Evolutionary conservation across 1,140 invertebrate genomes (phyloP).

Genomic region (Sogatella furcifera): DNA sequence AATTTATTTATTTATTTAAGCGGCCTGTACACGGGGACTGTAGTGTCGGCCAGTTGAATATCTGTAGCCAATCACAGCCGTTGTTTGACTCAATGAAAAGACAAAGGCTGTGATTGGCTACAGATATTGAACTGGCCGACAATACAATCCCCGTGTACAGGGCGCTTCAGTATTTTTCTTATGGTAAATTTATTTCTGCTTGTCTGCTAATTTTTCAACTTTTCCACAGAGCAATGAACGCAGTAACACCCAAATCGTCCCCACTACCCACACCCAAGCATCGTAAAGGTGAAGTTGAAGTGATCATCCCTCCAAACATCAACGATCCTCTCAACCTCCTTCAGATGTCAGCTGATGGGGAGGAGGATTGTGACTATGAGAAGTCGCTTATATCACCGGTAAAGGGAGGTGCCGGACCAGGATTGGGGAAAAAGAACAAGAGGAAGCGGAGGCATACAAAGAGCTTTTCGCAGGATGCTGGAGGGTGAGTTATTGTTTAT

Average conservation of each 20-base stretch:
- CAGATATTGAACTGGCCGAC: too few relatives aligned
- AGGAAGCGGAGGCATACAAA: conserved; percentile 32
- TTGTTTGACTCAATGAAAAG: too few relatives aligned
- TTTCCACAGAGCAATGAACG: conserved; percentile 54
- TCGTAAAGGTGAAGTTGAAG: conserved; percentile 71
- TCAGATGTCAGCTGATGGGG: conserved; percentile 41
- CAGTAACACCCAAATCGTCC: conserved; percentile 76
- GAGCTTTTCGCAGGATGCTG: conserved; percentile 32
- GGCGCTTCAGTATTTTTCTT: too few relatives aligned
- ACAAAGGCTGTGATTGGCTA: too few relatives aligned
- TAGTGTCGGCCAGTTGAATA: too few relatives aligned
- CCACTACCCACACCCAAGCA: conserved; percentile 77
- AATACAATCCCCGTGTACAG: too few relatives aligned
- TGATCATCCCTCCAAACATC: conserved; percentile 86
- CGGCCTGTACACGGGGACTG: too few relatives aligned
- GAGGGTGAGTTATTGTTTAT: conserved; percentile 11
- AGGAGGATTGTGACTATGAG: conserved; percentile 65
- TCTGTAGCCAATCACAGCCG: too few relatives aligned
- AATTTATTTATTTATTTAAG: too few relatives aligned
- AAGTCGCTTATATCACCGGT: conserved; percentile 50
- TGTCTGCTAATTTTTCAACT: too few relatives aligned
- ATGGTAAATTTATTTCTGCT: too few relatives aligned
- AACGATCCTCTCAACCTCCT: conserved; percentile 76
- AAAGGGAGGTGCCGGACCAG: conserved; percentile 44
- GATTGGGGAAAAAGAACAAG: conserved; percentile 42